These are phyloP conservation scores for Muschampia plurimacula DNA, from an alignment of 2,888 invertebrate species.

Conservation along the genomic window DNA sequence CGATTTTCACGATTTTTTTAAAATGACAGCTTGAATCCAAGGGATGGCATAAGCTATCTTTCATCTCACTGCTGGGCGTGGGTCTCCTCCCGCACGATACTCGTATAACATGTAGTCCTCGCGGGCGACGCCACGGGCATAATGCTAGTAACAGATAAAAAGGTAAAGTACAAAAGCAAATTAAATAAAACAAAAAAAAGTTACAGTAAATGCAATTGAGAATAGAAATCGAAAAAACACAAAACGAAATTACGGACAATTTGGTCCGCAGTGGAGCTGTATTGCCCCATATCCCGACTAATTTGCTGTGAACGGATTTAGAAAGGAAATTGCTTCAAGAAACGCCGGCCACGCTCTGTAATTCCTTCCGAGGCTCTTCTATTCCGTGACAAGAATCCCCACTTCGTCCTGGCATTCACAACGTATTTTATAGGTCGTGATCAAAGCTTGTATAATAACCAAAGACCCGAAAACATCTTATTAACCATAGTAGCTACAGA, in stretches of 20 bases:
- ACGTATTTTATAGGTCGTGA: constrained; percentile 28
- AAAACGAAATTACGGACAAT: constrained; percentile 32
- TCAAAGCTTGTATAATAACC: constrained; percentile 17
- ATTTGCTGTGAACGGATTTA: constrained; percentile 38
- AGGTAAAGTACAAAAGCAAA: neutral
- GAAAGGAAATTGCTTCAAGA: constrained; percentile 39
- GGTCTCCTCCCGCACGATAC: too few species aligned
- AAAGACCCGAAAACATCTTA: constrained; percentile 10
- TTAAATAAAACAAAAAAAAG: too few species aligned
- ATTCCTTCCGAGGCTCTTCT: constrained; percentile 36
- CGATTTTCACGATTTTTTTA: too few species aligned
- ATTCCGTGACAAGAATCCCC: constrained; percentile 37
- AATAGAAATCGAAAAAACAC: constrained; percentile 18
- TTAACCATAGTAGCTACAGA: constrained; percentile 3
- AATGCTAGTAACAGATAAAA: constrained; percentile 1
- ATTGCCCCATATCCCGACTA: constrained; percentile 38
- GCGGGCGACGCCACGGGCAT: too few species aligned
- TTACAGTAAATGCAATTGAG: neutral
- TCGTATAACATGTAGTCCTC: too few species aligned
- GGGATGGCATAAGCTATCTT: too few species aligned
- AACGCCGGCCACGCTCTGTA: constrained; percentile 33
- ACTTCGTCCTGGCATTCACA: constrained; percentile 21
- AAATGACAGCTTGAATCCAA: too few species aligned
- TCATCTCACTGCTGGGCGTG: too few species aligned
- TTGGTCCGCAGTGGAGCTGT: constrained; percentile 32